phyloP scores from a whole-genome alignment of 2,113 vertebrate species.

The Sinocyclocheilus anshuiensis region DNA sequence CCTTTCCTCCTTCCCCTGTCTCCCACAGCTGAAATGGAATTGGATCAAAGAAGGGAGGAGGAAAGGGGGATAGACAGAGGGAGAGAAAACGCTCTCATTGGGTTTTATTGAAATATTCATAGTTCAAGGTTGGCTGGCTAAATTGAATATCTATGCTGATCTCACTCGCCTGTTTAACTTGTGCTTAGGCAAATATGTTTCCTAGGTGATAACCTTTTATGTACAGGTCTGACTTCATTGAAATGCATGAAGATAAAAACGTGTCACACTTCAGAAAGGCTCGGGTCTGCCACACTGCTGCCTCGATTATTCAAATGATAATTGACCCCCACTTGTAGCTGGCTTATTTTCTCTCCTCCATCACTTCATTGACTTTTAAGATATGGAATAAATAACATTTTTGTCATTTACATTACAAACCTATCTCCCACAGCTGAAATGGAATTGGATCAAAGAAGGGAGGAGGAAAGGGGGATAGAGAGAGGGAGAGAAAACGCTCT shows the following conservation, averaged over 20 bases:
- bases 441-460: constrained; percentile 96
- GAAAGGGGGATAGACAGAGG: constrained; percentile 69
- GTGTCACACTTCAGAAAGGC: constrained; percentile 92
- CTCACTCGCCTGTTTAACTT: constrained; percentile 99
- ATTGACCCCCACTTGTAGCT: constrained; percentile 99
- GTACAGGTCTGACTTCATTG: constrained; percentile 99
- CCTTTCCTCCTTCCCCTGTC: constrained; percentile 74
- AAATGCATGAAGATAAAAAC: constrained; percentile 99
- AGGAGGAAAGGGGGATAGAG: constrained; percentile 72
- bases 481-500: constrained; percentile 81
- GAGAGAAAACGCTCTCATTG: constrained; percentile 86
- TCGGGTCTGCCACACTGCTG: constrained; percentile 84
- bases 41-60: constrained; percentile 90
- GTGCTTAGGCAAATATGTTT: constrained; percentile 99
- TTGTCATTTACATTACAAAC: constrained; percentile 99
- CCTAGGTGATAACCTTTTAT: constrained; percentile 99
- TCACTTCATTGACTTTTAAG: constrained; percentile 96
- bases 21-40: constrained; percentile 93
- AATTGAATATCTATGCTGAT: constrained; percentile 99
- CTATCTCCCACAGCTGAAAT: constrained; percentile 90
- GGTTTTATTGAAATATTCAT: constrained; percentile 99
- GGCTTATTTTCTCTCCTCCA: constrained; percentile 94
- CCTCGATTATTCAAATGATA: constrained; percentile 99
- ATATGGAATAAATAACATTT: constrained; percentile 89
- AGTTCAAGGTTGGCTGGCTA: constrained; percentile 99